Conservation (phyloP, 2,797 vertebrate genomes). For the Gambusia yucatana region DNA sequence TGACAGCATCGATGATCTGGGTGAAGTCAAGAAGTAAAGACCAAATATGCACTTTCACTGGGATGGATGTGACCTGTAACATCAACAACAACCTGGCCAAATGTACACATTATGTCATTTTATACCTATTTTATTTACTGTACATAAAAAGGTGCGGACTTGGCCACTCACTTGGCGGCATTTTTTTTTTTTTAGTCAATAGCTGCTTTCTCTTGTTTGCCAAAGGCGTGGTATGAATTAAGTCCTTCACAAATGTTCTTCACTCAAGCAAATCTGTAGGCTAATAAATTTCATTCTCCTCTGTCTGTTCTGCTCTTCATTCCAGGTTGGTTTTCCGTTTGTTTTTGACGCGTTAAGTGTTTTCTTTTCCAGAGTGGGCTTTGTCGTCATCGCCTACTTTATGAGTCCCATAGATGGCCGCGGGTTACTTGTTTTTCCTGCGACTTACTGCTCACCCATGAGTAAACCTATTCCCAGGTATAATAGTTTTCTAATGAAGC, state of each 20-base stretch:
- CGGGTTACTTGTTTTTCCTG: slow-evolving; percentile 67
- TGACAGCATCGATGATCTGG: slow-evolving; percentile 97
- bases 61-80: slow-evolving; percentile 78
- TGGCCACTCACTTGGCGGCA: slow-evolving; percentile 67
- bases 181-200: slow-evolving; percentile 79
- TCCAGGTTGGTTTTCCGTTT: slow-evolving; percentile 26
- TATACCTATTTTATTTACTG: slow-evolving; percentile 89
- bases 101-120: slow-evolving; percentile 87
- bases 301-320: slow-evolving; percentile 51
- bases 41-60: slow-evolving; percentile 84
- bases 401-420: slow-evolving; percentile 16
- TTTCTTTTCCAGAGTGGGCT: slow-evolving; percentile 16
- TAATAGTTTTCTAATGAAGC: slow-evolving; percentile 73
- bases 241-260: slow-evolving; percentile 85
- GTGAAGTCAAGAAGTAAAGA: slow-evolving; percentile 98
- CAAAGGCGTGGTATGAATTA: slow-evolving; percentile 89
- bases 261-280: slow-evolving; percentile 87
- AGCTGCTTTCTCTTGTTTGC: slow-evolving; percentile 91
- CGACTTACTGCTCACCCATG: slow-evolving; percentile 36
- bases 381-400: slow-evolving; percentile 1
- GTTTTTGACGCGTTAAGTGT: neutral
- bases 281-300: slow-evolving; percentile 89
- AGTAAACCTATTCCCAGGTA: slow-evolving; percentile 45
- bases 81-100: slow-evolving; percentile 78
- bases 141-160: slow-evolving; percentile 86